Percentiles rank a stretch among this genome's conserved stretches.
These are phyloP conservation scores for Brienomyrus longianalis DNA, from an alignment of 2,113 vertebrate genomes.

Conservation along the genomic window DNA sequence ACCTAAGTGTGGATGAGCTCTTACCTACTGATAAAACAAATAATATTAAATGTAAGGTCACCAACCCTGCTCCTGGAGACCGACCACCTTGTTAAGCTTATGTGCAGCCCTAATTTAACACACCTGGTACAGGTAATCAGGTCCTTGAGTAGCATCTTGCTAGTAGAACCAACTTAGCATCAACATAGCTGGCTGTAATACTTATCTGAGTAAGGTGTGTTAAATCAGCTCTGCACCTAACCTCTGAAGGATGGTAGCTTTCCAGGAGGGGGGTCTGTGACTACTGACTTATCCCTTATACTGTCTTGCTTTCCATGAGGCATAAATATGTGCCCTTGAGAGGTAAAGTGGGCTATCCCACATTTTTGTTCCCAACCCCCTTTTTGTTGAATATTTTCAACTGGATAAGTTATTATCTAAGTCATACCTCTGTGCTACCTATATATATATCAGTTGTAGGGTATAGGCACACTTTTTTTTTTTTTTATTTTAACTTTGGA, in stretches of 20 bases:
- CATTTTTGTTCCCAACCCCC: no score
- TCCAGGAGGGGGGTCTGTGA: neutral
- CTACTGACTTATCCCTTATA: neutral
- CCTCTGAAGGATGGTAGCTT: neutral
- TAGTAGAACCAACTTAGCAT: neutral
- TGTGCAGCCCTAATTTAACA: neutral
- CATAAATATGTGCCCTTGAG: neutral
- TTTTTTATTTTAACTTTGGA: no score
- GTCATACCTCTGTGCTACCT: no score
- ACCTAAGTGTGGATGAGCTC: neutral
- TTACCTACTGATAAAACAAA: neutral
- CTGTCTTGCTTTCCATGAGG: neutral
- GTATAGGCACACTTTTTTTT: no score
- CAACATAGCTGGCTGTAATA: neutral
- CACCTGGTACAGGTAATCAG: neutral
- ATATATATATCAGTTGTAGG: no score
- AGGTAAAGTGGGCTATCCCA: no score
- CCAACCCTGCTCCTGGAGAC: neutral
- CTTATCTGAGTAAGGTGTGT: neutral
- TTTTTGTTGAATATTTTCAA: no score
- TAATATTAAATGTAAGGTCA: neutral
- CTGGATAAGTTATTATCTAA: no score
- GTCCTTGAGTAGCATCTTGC: neutral
- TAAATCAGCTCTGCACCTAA: neutral
- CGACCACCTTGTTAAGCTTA: neutral